phyloP scores from a whole-genome alignment of 2,888 invertebrate species.

The Scaptomyza tumidula region DNA sequence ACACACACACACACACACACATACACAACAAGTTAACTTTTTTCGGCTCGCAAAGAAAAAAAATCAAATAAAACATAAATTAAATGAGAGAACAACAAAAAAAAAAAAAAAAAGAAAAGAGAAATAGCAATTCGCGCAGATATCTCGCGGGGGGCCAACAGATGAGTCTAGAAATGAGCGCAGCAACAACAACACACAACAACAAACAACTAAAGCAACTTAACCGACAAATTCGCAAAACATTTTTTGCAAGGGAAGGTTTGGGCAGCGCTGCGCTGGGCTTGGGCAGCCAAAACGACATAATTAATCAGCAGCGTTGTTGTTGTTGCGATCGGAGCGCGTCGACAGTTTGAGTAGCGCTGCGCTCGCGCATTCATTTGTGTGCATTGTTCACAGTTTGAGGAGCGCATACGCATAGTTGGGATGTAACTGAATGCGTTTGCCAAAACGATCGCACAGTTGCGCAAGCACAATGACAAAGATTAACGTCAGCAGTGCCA shows the following conservation, averaged over 20 bases:
- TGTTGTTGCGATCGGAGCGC: conserved; percentile 38
- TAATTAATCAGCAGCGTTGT: conserved; percentile 51
- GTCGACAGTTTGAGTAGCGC: conserved; percentile 42
- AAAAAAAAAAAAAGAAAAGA: conserved; percentile 44
- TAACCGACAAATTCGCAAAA: conserved; percentile 54
- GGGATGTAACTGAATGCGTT: neutral
- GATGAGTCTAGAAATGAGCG: conserved; percentile 57
- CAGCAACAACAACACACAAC: conserved; percentile 37
- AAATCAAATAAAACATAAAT: conserved; percentile 60
- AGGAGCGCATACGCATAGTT: neutral
- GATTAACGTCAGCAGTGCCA: neutral
- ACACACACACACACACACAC: conserved; percentile 44
- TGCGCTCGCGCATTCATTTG: conserved; percentile 18
- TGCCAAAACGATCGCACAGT: neutral
- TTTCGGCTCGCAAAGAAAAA: conserved; percentile 49
- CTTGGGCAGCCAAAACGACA: conserved; percentile 19
- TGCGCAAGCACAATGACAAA: neutral
- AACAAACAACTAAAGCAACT: conserved; percentile 13
- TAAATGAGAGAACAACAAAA: conserved; percentile 52
- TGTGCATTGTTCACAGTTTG: conserved; percentile 3
- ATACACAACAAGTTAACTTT: conserved; percentile 57
- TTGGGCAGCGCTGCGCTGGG: neutral
- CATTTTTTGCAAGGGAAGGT: conserved; percentile 20
- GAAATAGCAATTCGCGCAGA: conserved; percentile 50
- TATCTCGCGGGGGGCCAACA: conserved; percentile 54